phyloP scores from a whole-genome alignment of 2,797 vertebrate species.

The Halcyon chelicuti region DNA sequence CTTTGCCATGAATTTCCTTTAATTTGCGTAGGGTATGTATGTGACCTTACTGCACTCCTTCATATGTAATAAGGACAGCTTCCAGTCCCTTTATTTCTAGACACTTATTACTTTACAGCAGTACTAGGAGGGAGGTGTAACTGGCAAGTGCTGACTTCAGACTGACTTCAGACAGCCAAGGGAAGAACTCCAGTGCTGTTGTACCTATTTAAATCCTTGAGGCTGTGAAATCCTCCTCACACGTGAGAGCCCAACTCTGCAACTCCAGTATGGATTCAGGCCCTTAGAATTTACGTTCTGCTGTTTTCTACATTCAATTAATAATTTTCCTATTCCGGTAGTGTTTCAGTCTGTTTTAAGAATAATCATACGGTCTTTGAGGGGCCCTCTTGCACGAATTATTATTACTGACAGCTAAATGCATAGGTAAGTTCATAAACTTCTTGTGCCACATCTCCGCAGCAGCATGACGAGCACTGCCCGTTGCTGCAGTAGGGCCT shows the following conservation, averaged over 20 bases:
- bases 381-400: not conserved
- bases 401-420: not conserved
- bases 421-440: not conserved
- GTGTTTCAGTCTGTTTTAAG: not conserved
- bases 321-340: not conserved
- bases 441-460: not conserved
- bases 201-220: not conserved
- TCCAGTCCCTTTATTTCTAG: not conserved
- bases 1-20: not conserved
- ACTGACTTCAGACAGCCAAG: not conserved
- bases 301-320: not conserved
- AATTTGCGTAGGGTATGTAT: not conserved
- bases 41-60: not conserved
- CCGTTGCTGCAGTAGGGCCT: rapidly evolving
- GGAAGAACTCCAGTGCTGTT: not conserved
- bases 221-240: not conserved
- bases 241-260: not conserved
- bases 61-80: not conserved
- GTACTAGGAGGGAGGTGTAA: not conserved
- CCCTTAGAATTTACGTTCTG: not conserved
- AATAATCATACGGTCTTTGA: not conserved
- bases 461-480: rapidly evolving
- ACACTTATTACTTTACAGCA: not conserved
- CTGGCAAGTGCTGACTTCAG: not conserved
- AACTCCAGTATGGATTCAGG: not conserved